Conservation (phyloP, 2,113 vertebrate genomes). For the Neotragus moschatus region DNA sequence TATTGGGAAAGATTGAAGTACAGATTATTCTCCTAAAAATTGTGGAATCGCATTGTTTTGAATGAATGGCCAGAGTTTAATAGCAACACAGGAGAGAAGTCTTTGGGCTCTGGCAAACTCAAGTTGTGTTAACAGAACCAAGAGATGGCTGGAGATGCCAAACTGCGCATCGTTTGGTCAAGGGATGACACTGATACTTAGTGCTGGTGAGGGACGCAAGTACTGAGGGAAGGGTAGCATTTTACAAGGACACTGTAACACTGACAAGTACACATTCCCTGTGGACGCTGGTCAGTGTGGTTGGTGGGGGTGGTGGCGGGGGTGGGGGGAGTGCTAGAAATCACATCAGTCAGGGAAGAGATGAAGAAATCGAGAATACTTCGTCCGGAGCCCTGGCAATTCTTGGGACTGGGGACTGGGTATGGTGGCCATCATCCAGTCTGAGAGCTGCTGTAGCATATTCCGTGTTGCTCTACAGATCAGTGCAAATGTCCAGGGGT, state of each 20-base stretch:
- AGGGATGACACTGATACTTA: fast-evolving
- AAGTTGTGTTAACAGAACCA: background rate
- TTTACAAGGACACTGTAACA: background rate
- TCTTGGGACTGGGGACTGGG: background rate
- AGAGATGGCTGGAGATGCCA: background rate
- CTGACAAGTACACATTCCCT: background rate
- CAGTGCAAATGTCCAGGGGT: background rate
- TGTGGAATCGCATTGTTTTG: background rate
- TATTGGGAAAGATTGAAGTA: background rate
- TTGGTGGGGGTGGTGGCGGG: background rate
- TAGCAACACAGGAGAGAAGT: background rate
- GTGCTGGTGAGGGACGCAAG: background rate
- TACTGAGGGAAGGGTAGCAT: background rate
- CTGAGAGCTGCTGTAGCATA: background rate
- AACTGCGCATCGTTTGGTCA: fast-evolving
- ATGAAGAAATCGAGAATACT: background rate
- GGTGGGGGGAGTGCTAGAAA: background rate
- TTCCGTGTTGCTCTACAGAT: fast-evolving
- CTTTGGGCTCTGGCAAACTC: background rate
- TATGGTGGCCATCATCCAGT: background rate
- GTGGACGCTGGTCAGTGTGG: background rate
- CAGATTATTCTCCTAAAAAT: background rate
- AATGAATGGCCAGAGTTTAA: background rate
- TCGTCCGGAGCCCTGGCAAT: background rate
- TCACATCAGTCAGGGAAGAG: background rate